Conservation (phyloP, 2,797 vertebrate species). For the Sitta carolinensis region DNA sequence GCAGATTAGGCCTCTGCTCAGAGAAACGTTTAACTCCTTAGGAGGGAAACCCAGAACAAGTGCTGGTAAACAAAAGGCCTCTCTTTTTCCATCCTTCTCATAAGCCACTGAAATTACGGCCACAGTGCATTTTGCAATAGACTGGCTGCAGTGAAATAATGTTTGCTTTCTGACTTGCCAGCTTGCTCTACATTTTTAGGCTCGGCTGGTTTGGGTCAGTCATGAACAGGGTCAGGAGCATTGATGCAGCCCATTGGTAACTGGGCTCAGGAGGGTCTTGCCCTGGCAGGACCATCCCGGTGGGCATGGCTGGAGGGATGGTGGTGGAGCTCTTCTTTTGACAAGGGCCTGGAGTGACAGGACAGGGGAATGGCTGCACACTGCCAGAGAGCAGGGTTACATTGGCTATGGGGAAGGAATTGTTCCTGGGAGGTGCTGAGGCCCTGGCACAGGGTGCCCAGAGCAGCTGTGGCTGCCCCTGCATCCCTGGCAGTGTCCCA, state of each 20-base stretch:
- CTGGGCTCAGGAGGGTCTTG: neutral
- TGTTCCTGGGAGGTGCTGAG: rapidly evolving
- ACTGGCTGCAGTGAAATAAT: neutral
- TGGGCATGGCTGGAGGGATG: neutral
- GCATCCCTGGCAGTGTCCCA: neutral
- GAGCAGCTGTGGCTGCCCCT: neutral
- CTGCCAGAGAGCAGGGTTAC: neutral
- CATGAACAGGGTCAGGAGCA: neutral
- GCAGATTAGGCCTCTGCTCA: neutral
- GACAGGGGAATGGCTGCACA: neutral
- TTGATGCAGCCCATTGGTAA: neutral
- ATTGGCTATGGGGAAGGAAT: neutral
- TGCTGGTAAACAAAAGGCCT: neutral
- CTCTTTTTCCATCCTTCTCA: neutral
- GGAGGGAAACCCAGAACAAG: neutral
- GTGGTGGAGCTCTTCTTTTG: neutral
- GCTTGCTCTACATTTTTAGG: neutral
- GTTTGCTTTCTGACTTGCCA: neutral
- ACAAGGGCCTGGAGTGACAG: neutral
- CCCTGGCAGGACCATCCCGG: neutral
- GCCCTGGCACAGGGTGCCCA: neutral
- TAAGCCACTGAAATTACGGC: neutral
- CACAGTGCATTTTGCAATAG: neutral
- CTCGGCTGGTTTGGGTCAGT: neutral
- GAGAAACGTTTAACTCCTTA: neutral